Percentiles rank a stretch among this genome's conserved stretches.
Conservation (phyloP, 2,888 invertebrate species). For the Anarsia innoxiella region DNA sequence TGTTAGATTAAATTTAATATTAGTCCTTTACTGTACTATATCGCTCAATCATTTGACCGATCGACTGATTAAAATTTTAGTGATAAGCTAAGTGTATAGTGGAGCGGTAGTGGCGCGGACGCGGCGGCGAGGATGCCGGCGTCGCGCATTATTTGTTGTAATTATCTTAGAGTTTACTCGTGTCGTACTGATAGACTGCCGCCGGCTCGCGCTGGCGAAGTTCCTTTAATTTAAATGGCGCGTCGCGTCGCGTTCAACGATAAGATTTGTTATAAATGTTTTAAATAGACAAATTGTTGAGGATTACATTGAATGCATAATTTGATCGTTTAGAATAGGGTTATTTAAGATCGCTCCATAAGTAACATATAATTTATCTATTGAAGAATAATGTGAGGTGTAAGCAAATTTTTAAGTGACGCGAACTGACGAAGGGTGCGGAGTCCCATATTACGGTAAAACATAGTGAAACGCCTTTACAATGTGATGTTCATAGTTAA, state of each 20-base stretch:
- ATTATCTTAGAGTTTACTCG: constrained; percentile 53
- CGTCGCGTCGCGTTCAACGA: constrained; percentile 24
- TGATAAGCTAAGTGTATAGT: constrained; percentile 71
- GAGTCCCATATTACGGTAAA: constrained; percentile 58
- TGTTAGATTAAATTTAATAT: constrained; percentile 76
- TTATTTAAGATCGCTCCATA: constrained; percentile 75
- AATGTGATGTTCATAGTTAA: constrained; percentile 69
- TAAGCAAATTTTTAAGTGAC: constrained; percentile 63
- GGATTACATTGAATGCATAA: constrained; percentile 66
- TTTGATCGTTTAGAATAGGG: constrained; percentile 73
- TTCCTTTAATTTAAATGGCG: constrained; percentile 50
- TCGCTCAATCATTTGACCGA: constrained; percentile 75
- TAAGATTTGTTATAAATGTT: constrained; percentile 66
- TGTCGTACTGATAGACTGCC: constrained; percentile 41
- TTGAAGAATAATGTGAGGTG: constrained; percentile 59
- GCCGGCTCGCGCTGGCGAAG: constrained; percentile 33
- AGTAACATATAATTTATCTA: constrained; percentile 73
- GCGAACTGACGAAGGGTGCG: constrained; percentile 64
- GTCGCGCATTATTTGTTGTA: constrained; percentile 43
- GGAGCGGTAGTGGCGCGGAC: constrained; percentile 28
- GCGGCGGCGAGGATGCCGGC: constrained; percentile 17
- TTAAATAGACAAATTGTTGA: constrained; percentile 68
- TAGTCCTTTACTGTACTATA: constrained; percentile 75
- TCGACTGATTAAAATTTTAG: constrained; percentile 76
- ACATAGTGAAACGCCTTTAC: constrained; percentile 60